Percentiles rank a stretch among this genome's conserved stretches.
These are phyloP conservation scores for Leucophora obtusa DNA, from an alignment of 2,888 invertebrate genomes.

Conservation along the genomic window DNA sequence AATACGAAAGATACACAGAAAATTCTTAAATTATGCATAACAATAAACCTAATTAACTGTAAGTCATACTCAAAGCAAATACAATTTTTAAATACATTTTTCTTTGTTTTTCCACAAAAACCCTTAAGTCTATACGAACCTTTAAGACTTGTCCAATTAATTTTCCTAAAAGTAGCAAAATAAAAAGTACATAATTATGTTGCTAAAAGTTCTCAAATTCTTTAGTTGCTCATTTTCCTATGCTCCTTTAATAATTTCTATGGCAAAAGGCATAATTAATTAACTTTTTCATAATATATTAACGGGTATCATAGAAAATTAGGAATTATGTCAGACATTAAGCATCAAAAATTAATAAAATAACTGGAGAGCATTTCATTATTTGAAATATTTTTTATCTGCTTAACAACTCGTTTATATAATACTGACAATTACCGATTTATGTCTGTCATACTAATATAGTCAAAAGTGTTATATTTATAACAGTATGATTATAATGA, in stretches of 20 bases:
- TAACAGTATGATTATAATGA: background rate
- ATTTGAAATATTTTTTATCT: slow-evolving; percentile 1
- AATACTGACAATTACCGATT: slow-evolving; percentile 55
- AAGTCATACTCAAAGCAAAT: slow-evolving; percentile 1
- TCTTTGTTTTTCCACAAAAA: background rate
- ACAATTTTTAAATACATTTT: background rate
- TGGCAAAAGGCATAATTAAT: slow-evolving; percentile 47
- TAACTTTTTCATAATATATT: slow-evolving; percentile 29
- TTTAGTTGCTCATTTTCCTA: background rate
- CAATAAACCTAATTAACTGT: slow-evolving; percentile 9
- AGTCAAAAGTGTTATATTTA: background rate
- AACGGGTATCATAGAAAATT: slow-evolving; percentile 14
- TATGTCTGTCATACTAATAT: slow-evolving; percentile 41
- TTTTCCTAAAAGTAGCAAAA: background rate
- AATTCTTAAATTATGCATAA: background rate
- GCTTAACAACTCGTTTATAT: slow-evolving; percentile 21
- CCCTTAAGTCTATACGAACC: background rate
- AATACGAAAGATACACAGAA: background rate
- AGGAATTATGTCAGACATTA: slow-evolving; percentile 34
- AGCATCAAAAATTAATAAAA: background rate
- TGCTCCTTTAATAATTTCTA: background rate
- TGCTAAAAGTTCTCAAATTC: background rate
- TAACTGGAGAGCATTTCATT: background rate
- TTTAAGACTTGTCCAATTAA: background rate
- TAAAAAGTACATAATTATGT: background rate